These are phyloP conservation scores for Phycodurus eques DNA, from an alignment of 2,113 vertebrate species.

Conservation along the genomic window DNA sequence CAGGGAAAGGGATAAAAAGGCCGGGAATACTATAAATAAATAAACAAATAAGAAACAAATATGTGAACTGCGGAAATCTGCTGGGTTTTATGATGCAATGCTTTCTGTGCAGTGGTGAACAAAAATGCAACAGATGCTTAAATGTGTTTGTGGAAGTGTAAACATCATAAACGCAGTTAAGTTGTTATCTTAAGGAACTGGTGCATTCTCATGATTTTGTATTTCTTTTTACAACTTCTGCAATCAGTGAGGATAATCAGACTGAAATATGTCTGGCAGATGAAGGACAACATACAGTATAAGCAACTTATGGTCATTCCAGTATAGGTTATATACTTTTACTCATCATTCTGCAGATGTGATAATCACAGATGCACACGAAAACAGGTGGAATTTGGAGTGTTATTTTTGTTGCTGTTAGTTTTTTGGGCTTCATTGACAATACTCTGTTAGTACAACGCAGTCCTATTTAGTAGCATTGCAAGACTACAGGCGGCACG, in stretches of 20 bases:
- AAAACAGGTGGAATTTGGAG: neutral
- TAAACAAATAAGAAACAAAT: slow-evolving; percentile 4
- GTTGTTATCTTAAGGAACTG: slow-evolving; percentile 14
- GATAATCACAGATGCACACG: neutral
- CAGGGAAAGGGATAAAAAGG: too few relatives aligned
- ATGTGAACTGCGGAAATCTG: slow-evolving; percentile 34
- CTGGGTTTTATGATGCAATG: slow-evolving; percentile 29
- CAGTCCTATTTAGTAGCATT: neutral
- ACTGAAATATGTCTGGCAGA: slow-evolving; percentile 26
- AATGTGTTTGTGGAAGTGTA: slow-evolving; percentile 30
- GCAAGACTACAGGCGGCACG: neutral
- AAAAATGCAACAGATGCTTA: slow-evolving; percentile 53
- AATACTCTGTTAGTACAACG: neutral
- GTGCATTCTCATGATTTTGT: slow-evolving; percentile 22
- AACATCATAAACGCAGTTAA: slow-evolving; percentile 9
- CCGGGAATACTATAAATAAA: too few relatives aligned
- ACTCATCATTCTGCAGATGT: neutral
- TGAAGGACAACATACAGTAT: slow-evolving; percentile 16
- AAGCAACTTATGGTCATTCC: slow-evolving; percentile 33
- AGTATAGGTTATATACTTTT: neutral
- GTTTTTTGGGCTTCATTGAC: neutral
- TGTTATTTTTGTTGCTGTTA: neutral
- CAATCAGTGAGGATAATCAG: slow-evolving; percentile 27
- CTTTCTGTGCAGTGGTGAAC: slow-evolving; percentile 43
- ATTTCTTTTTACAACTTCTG: slow-evolving; percentile 26